These are phyloP conservation scores for Cactoblastis cactorum DNA, from an alignment of 2,888 invertebrate species.

Conservation along the genomic window DNA sequence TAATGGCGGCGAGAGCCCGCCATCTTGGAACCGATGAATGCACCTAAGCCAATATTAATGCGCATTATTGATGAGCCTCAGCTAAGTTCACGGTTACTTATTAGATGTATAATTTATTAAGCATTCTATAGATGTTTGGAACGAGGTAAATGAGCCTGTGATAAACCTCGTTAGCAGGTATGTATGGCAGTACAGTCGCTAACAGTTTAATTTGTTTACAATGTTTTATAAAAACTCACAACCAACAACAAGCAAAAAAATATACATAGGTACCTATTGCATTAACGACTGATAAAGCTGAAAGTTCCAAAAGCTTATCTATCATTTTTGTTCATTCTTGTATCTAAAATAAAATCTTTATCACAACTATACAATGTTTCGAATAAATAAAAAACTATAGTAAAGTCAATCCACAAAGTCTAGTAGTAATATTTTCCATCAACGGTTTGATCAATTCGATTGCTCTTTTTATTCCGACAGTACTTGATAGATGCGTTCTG, in stretches of 20 bases:
- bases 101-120: constrained; percentile 63
- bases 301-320: no score
- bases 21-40: constrained; percentile 61
- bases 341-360: background rate
- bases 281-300: no score
- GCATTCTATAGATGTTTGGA: constrained; percentile 48
- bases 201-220: constrained; percentile 17
- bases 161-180: constrained; percentile 40
- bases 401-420: background rate
- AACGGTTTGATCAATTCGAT: constrained; percentile 16
- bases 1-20: constrained; percentile 72
- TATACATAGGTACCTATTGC: no score
- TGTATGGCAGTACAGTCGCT: constrained; percentile 24
- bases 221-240: no score
- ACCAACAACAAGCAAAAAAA: no score
- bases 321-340: background rate
- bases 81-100: constrained; percentile 70
- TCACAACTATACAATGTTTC: background rate
- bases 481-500: constrained; percentile 25
- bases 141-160: constrained; percentile 44
- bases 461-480: constrained; percentile 26
- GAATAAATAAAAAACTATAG: background rate
- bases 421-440: background rate
- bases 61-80: constrained; percentile 64
- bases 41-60: constrained; percentile 70